A percentile compares a stretch with the other conserved stretches of the same genome.
Evolutionary conservation across 2,113 vertebrate genomes (phyloP).

Genomic region (Ophiodon elongatus): DNA sequence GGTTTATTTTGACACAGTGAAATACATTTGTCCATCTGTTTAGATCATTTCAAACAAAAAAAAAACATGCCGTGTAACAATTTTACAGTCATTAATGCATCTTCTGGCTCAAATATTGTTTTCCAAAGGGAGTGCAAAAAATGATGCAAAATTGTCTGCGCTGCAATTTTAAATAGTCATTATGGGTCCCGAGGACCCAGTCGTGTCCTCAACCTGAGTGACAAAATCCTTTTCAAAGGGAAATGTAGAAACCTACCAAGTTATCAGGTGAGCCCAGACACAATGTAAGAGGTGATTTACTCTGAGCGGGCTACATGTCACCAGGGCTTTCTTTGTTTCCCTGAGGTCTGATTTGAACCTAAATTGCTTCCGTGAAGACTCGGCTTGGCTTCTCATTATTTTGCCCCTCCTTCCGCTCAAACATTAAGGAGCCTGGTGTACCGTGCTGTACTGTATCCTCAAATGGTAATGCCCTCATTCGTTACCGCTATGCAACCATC

Average conservation of each 20-base stretch:
- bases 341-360: constrained; percentile 75
- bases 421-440: constrained; percentile 65
- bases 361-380: constrained; percentile 76
- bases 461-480: constrained; percentile 60
- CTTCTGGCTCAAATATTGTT: constrained; percentile 54
- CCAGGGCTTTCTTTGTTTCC: constrained; percentile 69
- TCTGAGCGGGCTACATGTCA: constrained; percentile 68
- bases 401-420: constrained; percentile 60
- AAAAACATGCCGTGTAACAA: constrained; percentile 25
- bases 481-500: constrained; percentile 32
- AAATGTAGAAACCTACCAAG: constrained; percentile 69
- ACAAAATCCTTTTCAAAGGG: constrained; percentile 69
- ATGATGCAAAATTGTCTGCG: constrained; percentile 45
- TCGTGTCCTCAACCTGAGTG: constrained; percentile 66
- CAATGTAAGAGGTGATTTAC: constrained; percentile 75
- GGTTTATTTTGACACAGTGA: constrained; percentile 13
- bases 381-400: constrained; percentile 66
- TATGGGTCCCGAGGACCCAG: constrained; percentile 55
- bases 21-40: background rate
- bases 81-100: constrained; percentile 45
- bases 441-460: constrained; percentile 36
- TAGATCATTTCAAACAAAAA: constrained; percentile 34
- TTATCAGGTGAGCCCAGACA: constrained; percentile 74
- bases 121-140: constrained; percentile 46
- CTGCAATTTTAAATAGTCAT: constrained; percentile 69